Evolutionary conservation across 2,113 vertebrate genomes (phyloP), one percentile per base, ranked within the genome.

Genomic region (Malurus melanocephalus): DNA sequence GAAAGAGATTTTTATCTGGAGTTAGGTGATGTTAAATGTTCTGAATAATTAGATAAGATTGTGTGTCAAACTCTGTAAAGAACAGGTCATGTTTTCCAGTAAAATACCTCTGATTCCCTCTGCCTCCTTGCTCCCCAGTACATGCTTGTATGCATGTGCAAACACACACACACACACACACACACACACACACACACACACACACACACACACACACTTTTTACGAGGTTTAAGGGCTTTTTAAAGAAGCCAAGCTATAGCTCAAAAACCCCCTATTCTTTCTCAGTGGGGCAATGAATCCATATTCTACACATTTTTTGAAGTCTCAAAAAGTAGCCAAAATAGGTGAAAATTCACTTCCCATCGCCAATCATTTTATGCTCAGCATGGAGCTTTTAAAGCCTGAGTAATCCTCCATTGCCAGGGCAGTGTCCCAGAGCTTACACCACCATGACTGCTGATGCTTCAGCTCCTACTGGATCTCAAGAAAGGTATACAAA

Each of bases 1-100:
- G 74, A 40, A 81, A 87, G 67, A 88, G 86, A 91, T 93, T 88
- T 82, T 88, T 85, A 87, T 96, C 91, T 82, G 66, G 66, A 80
- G 75, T 75, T 83, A 76, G 82, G 84, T 78, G 91, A 86, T 94
- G 89, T 80, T 91, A 77, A 92, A 80, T 88, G 48, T 87, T 95
- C 66, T 90, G 62, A 84, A 79, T 68, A 91, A 87, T 93, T 78
- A 88, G 77, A 79, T 91, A 90, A 89, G 72, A 87, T 55, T 87
- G 33, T 89, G 38, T 92, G 49, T 72, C 75, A 82, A 62, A 56
- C 42, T 68, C 53, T 2, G 43, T 84, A 57, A 91, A 78, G 69
- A 84, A 90, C 51, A 73, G 67, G 66, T 80, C n/a, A 46, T 72
- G 75, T 80, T 86, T 75, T 81, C 20, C 0, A 49, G 69, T 88